A percentile compares a stretch with the other conserved stretches of the same genome.
Conservation (phyloP, 1,140 invertebrate genomes). For the Apolygus lucorum region DNA sequence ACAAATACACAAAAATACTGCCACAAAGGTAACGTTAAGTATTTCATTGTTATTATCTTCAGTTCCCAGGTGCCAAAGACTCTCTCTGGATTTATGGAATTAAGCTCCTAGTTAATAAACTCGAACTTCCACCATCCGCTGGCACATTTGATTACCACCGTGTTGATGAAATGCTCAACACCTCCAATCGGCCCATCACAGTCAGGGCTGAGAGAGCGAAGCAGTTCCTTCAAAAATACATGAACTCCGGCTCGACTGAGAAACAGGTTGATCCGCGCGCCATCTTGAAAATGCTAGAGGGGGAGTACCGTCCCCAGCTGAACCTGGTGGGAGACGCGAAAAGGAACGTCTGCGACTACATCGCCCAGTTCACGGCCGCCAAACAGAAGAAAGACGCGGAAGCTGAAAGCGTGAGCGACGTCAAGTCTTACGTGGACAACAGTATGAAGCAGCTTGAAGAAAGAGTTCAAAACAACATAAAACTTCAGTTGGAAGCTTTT, state of each 20-base stretch:
- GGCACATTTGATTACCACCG: slow-evolving; percentile 18
- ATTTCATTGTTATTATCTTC: no score
- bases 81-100: slow-evolving; percentile 23
- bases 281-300: slow-evolving; percentile 23
- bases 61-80: slow-evolving; percentile 20
- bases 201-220: slow-evolving; percentile 23
- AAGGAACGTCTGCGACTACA: slow-evolving; percentile 19
- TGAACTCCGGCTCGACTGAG: background rate
- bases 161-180: slow-evolving; percentile 21
- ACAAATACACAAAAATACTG: no score
- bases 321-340: slow-evolving; percentile 14
- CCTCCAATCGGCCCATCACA: slow-evolving; percentile 20
- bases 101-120: slow-evolving; percentile 16
- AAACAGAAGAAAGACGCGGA: background rate
- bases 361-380: slow-evolving; percentile 14
- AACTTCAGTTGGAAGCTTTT: slow-evolving; percentile 21
- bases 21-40: no score
- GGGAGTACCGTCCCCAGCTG: slow-evolving; percentile 17
- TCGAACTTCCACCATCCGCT: background rate
- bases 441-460: slow-evolving; percentile 21
- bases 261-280: slow-evolving; percentile 5
- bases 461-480: slow-evolving; percentile 14
- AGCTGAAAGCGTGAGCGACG: background rate
- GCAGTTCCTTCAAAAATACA: slow-evolving; percentile 23
- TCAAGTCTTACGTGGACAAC: slow-evolving; percentile 23